Evolutionary conservation across 2,113 vertebrate genomes (phyloP).

Genomic region (Colossoma macropomum): DNA sequence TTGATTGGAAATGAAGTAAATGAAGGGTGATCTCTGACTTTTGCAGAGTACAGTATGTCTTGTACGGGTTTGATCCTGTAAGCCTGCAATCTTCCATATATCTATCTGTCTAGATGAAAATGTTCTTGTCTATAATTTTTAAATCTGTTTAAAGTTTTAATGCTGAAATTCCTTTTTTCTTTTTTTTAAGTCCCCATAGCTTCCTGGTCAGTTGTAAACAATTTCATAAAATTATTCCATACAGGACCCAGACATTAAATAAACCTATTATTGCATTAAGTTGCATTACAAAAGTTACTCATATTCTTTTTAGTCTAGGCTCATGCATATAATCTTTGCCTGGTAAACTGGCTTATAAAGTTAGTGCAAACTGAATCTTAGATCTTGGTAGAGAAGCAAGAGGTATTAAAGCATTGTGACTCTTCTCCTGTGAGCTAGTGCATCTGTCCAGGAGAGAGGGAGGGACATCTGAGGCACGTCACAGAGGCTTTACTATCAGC

Average conservation of each 20-base stretch:
- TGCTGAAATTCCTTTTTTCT: too few species aligned
- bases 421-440: constrained; percentile 43
- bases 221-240: not conserved
- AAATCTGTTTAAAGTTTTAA: too few species aligned
- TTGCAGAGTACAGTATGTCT: too few species aligned
- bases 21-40: too few species aligned
- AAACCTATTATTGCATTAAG: not conserved
- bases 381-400: constrained; percentile 16
- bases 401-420: constrained; percentile 16
- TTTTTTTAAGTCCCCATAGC: too few species aligned
- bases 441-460: constrained; percentile 48
- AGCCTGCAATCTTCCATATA: too few species aligned
- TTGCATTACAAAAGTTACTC: not conserved
- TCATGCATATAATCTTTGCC: not conserved
- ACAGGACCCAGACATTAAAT: not conserved
- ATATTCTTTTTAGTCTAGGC: not conserved
- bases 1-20: too few species aligned
- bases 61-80: too few species aligned
- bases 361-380: not conserved
- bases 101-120: too few species aligned
- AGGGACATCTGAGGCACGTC: constrained; percentile 58
- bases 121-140: too few species aligned
- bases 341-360: not conserved
- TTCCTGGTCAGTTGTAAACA: too few species aligned
- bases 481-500: constrained; percentile 47